Evolutionary conservation across 2,888 invertebrate species (phyloP).

Genomic region (Diogma glabrata): DNA sequence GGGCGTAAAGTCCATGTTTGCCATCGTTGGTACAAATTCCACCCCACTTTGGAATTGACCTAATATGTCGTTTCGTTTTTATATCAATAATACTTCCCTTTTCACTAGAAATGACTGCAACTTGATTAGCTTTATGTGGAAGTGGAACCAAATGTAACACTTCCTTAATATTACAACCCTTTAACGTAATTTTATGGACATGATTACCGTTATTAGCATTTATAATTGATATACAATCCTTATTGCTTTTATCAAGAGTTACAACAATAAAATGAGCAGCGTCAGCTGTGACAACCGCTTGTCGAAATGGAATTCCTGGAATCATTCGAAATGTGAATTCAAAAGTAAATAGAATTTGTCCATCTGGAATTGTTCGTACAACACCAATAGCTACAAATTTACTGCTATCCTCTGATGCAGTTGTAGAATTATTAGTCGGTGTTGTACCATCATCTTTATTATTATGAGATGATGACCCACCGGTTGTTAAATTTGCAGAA

Average conservation of each 20-base stretch:
- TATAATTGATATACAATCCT: conserved; percentile 73
- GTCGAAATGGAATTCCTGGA: conserved; percentile 57
- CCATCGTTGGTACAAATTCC: conserved; percentile 79
- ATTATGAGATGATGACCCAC: conserved; percentile 19
- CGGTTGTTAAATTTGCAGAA: conserved; percentile 27
- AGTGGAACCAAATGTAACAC: conserved; percentile 64
- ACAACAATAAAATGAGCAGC: conserved; percentile 64
- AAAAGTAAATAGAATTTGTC: conserved; percentile 64
- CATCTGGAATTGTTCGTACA: conserved; percentile 65
- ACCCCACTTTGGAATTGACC: conserved; percentile 84
- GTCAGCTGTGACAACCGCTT: conserved; percentile 72
- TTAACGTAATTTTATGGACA: conserved; percentile 39
- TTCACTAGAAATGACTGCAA: conserved; percentile 81
- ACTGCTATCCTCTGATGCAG: conserved; percentile 45
- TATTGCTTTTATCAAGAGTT: conserved; percentile 68
- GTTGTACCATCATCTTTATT: conserved; percentile 42
- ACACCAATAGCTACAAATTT: conserved; percentile 51
- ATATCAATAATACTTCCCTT: conserved; percentile 86
- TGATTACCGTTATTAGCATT: conserved; percentile 66
- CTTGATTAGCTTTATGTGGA: conserved; percentile 73
- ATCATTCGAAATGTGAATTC: conserved; percentile 69
- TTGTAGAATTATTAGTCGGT: neutral
- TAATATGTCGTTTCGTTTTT: conserved; percentile 73
- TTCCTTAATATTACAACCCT: conserved; percentile 50
- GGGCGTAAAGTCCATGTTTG: conserved; percentile 85